These are phyloP conservation scores for Ladona fulva DNA, from an alignment of 1,140 invertebrate species.

Conservation along the genomic window DNA sequence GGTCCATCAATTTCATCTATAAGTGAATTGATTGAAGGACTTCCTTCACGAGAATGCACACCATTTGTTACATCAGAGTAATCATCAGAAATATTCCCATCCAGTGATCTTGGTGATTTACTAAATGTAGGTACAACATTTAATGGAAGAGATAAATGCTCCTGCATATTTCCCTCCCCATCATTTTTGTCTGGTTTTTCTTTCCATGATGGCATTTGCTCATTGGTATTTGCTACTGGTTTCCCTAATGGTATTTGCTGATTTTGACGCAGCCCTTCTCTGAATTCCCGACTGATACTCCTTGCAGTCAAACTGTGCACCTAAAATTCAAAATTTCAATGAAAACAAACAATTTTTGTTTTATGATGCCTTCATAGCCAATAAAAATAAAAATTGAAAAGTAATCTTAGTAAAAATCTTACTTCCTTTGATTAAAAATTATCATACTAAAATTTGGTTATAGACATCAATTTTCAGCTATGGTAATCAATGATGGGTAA, in stretches of 20 bases:
- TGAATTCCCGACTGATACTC: slow-evolving; percentile 63
- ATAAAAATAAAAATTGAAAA: too few species aligned
- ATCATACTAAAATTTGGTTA: too few species aligned
- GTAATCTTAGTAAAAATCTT: too few species aligned
- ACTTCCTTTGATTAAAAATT: too few species aligned
- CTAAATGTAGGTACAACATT: background rate
- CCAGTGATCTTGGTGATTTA: background rate
- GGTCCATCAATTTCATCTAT: background rate
- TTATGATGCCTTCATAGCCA: too few species aligned
- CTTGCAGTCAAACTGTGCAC: slow-evolving; percentile 75
- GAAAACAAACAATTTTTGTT: too few species aligned
- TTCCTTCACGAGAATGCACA: background rate
- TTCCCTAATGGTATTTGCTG: background rate
- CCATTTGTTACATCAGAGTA: background rate
- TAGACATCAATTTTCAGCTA: too few species aligned
- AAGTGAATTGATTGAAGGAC: background rate
- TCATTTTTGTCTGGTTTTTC: background rate
- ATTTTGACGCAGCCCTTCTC: slow-evolving; percentile 46
- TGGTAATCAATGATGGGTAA: too few species aligned
- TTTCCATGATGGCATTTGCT: background rate
- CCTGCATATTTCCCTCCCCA: background rate
- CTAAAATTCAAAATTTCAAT: slow-evolving; percentile 29
- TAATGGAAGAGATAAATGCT: background rate
- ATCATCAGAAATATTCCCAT: background rate
- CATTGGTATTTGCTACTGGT: background rate